Evolutionary conservation across 2,888 invertebrate species (phyloP).

Genomic region (Drosophila seclusa): DNA sequence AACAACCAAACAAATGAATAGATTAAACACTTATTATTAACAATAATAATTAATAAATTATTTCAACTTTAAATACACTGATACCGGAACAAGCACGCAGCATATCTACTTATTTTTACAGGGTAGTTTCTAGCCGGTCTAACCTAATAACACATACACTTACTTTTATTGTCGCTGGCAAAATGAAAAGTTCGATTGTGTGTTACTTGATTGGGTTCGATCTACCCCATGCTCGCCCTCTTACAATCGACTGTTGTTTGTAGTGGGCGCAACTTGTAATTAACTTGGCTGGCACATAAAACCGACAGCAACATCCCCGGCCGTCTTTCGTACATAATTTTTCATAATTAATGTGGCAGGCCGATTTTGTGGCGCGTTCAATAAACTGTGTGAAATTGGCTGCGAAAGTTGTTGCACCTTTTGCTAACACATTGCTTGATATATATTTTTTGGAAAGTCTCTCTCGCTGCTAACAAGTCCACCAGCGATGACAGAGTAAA

Average conservation of each 20-base stretch:
- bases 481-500: conserved; percentile 29
- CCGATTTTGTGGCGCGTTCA: conserved; percentile 44
- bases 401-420: conserved; percentile 63
- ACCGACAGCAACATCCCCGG: conserved; percentile 33
- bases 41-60: neutral
- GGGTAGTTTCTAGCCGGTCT: conserved; percentile 6
- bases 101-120: neutral
- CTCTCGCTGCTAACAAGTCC: conserved; percentile 6
- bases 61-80: neutral
- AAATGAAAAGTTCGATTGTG: conserved; percentile 73
- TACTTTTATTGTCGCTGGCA: conserved; percentile 64
- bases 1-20: neutral
- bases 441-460: conserved; percentile 37
- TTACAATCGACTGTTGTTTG: conserved; percentile 48
- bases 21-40: neutral
- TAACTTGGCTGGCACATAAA: conserved; percentile 71
- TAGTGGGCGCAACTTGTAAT: conserved; percentile 79
- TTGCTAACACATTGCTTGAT: conserved; percentile 5
- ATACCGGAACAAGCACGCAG: neutral
- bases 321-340: conserved; percentile 61
- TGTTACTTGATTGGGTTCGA: conserved; percentile 70
- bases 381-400: conserved; percentile 63
- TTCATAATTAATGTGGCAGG: conserved; percentile 65
- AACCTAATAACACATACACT: neutral
- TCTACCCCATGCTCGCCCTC: conserved; percentile 24